These are phyloP conservation scores for Montifringilla adamsi DNA, from an alignment of 2,113 vertebrate species.

Conservation along the genomic window DNA sequence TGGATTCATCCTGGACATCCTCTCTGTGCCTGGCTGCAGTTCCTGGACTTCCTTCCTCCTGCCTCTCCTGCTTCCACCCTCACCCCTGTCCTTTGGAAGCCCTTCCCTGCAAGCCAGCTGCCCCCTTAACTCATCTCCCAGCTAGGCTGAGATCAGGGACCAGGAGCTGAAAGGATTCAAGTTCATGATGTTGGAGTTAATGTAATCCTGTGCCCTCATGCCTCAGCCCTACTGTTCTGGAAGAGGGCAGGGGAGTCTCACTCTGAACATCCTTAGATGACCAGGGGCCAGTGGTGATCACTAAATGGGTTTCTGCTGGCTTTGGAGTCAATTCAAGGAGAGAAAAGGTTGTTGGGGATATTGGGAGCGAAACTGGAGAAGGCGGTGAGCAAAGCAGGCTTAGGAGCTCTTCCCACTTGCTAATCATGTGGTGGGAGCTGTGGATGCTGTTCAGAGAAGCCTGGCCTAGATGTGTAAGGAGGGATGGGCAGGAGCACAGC, in stretches of 20 bases:
- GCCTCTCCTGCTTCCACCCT: neutral
- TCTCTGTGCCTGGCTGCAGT: neutral
- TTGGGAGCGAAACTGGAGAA: neutral
- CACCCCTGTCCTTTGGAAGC: neutral
- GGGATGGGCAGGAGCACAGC: neutral
- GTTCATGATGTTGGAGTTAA: neutral
- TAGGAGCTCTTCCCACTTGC: neutral
- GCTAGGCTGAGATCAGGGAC: neutral
- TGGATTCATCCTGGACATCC: constrained; percentile 8
- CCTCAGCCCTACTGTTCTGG: neutral
- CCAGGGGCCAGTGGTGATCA: neutral
- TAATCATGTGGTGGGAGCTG: neutral
- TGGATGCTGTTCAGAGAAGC: neutral
- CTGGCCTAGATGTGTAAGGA: neutral
- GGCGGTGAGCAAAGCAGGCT: neutral
- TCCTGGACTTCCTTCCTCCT: constrained; percentile 14
- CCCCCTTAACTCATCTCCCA: neutral
- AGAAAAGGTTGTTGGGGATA: neutral
- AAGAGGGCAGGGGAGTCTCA: neutral
- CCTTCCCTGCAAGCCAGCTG: neutral
- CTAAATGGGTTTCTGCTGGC: neutral
- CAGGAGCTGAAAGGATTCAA: neutral
- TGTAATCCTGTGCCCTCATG: neutral
- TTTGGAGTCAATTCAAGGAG: neutral
- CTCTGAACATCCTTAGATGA: neutral